phyloP scores from a whole-genome alignment of 2,113 vertebrate genomes.

The Columba janthina region DNA sequence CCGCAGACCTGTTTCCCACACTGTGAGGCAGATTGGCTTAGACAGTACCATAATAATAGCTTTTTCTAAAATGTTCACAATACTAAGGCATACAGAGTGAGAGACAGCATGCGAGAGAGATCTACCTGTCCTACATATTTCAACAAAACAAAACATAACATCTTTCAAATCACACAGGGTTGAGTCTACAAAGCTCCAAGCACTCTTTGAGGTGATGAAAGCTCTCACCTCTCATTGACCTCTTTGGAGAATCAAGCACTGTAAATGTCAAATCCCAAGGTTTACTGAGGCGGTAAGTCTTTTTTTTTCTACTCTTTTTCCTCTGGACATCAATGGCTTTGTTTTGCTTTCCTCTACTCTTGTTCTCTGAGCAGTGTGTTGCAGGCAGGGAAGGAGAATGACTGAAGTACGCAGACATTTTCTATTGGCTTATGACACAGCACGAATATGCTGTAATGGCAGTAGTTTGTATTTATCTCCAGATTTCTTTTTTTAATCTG shows the following conservation, averaged over 20 bases:
- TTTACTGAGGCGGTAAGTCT: background rate
- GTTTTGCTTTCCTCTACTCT: background rate
- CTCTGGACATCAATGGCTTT: background rate
- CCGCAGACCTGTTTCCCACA: background rate
- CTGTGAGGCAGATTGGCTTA: background rate
- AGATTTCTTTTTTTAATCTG: background rate
- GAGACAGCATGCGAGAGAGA: background rate
- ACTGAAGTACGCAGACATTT: background rate
- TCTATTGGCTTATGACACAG: background rate
- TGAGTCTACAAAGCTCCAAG: background rate
- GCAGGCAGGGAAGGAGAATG: background rate
- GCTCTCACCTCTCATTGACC: background rate
- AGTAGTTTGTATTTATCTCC: background rate
- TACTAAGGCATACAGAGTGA: background rate
- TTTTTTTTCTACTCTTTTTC: background rate
- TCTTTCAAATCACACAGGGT: background rate
- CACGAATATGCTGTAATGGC: background rate
- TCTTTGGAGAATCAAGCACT: background rate
- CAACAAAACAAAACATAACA: slow-evolving; percentile 6
- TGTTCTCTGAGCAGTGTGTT: background rate
- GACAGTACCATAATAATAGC: background rate
- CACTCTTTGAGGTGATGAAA: background rate
- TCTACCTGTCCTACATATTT: background rate
- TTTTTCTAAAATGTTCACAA: background rate
- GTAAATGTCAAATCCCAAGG: background rate